These are phyloP conservation scores for Spilarctia lutea DNA, from an alignment of 2,888 invertebrate species.

Conservation along the genomic window DNA sequence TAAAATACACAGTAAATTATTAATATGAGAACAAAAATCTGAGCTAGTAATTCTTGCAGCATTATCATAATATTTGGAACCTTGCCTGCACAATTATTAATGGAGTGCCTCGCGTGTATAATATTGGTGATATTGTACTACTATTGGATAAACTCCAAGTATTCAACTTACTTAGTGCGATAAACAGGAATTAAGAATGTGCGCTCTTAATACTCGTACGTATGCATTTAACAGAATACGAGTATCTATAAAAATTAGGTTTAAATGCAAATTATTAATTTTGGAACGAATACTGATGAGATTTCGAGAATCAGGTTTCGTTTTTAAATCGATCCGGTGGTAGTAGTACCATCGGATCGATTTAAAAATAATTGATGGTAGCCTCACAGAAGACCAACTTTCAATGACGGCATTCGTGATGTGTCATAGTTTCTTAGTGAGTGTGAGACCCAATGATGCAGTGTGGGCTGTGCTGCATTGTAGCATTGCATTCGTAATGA, in stretches of 20 bases:
- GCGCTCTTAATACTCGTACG: constrained; percentile 53
- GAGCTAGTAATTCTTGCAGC: constrained; percentile 10
- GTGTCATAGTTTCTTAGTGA: too few relatives aligned
- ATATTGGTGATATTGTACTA: constrained; percentile 41
- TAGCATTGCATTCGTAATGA: too few relatives aligned
- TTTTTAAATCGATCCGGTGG: background rate
- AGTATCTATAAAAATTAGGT: too few relatives aligned
- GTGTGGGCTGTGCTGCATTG: too few relatives aligned
- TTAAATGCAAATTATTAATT: constrained; percentile 31
- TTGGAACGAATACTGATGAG: background rate
- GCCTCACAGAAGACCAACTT: too few relatives aligned
- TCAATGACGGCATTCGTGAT: too few relatives aligned
- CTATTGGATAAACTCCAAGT: constrained; percentile 65
- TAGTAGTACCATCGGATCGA: too few relatives aligned
- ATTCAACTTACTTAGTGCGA: constrained; percentile 55
- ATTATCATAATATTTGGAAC: constrained; percentile 45
- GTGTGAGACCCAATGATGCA: too few relatives aligned
- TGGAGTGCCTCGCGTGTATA: constrained; percentile 36
- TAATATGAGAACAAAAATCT: background rate
- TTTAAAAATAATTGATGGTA: too few relatives aligned
- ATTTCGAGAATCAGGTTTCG: background rate
- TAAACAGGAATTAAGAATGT: constrained; percentile 61
- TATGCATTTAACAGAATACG: constrained; percentile 43
- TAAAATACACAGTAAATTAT: background rate
- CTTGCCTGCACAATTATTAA: constrained; percentile 50